phyloP scores from a whole-genome alignment of 2,888 invertebrate species.

The Timandra comae region DNA sequence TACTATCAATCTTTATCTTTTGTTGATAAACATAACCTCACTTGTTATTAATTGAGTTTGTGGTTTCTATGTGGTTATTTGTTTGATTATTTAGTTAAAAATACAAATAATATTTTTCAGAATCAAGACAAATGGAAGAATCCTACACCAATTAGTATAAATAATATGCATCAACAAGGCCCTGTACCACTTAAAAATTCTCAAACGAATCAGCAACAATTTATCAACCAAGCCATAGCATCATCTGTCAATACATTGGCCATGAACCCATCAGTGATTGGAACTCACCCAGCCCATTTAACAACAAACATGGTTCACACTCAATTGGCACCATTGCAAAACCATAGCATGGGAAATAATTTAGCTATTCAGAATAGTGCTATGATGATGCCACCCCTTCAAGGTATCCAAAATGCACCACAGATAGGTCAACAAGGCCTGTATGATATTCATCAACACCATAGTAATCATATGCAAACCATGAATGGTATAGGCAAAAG shows the following conservation, averaged over 20 bases:
- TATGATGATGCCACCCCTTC: slow-evolving; percentile 69
- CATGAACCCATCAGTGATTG: slow-evolving; percentile 67
- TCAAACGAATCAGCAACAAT: slow-evolving; percentile 74
- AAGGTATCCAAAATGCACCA: slow-evolving; percentile 70
- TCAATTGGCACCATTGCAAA: slow-evolving; percentile 71
- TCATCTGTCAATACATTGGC: slow-evolving; percentile 68
- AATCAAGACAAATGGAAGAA: slow-evolving; percentile 93
- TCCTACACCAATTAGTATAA: slow-evolving; percentile 77
- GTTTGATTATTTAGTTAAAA: background rate
- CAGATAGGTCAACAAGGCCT: slow-evolving; percentile 71
- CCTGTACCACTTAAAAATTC: slow-evolving; percentile 65
- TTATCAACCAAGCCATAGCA: slow-evolving; percentile 64
- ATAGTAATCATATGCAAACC: slow-evolving; percentile 66
- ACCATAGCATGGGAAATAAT: slow-evolving; percentile 64
- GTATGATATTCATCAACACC: slow-evolving; percentile 70
- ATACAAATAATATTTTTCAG: slow-evolving; percentile 79
- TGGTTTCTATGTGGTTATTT: background rate
- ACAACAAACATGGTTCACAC: slow-evolving; percentile 73
- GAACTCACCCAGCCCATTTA: slow-evolving; percentile 65
- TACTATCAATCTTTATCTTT: slow-evolving; percentile 12
- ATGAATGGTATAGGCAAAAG: slow-evolving; percentile 72
- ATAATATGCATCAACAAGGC: slow-evolving; percentile 77
- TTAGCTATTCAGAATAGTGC: slow-evolving; percentile 64
- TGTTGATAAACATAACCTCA: slow-evolving; percentile 32
- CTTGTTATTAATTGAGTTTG: slow-evolving; percentile 6